Conservation (phyloP, 2,113 vertebrate genomes). For the Rhinichthys klamathensis region DNA sequence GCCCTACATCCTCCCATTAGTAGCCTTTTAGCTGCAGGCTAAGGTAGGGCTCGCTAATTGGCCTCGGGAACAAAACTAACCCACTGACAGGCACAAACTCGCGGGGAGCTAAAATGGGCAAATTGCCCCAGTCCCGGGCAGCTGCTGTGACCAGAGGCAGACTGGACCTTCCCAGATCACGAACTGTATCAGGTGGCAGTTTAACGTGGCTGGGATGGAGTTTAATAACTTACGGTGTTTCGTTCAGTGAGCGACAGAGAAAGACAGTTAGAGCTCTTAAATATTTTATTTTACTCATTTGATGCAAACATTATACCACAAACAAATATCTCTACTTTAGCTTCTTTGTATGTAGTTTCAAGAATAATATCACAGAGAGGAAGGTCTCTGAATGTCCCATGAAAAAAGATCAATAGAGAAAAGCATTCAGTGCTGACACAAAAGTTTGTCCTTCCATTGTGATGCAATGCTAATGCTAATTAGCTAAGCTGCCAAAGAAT, state of each 20-base stretch:
- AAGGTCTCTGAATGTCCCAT: neutral
- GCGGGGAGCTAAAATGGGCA: slow-evolving; percentile 86
- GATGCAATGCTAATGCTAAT: slow-evolving; percentile 32
- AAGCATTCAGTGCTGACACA: slow-evolving; percentile 15
- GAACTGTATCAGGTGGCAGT: neutral
- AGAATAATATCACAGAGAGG: neutral
- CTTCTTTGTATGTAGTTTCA: neutral
- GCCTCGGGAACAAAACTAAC: slow-evolving; percentile 98
- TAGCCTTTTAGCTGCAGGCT: slow-evolving; percentile 96
- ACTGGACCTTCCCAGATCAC: slow-evolving; percentile 24
- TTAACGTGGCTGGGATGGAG: neutral
- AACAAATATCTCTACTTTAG: neutral
- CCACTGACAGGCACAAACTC: slow-evolving; percentile 96
- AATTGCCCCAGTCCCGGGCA: slow-evolving; percentile 88
- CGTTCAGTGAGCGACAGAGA: neutral
- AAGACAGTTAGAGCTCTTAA: neutral
- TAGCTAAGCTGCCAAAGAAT: slow-evolving; percentile 28
- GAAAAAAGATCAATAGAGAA: slow-evolving; percentile 38
- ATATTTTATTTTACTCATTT: neutral
- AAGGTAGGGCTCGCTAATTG: slow-evolving; percentile 99
- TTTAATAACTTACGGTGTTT: slow-evolving; percentile 1
- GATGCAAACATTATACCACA: slow-evolving; percentile 8
- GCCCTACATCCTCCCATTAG: slow-evolving; percentile 76
- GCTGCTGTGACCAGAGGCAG: slow-evolving; percentile 41
- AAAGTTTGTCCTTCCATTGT: slow-evolving; percentile 34